Evolutionary conservation across 2,888 invertebrate genomes (phyloP), one percentile per base, ranked within the genome.

Genomic region (Cyaniris semiargus): DNA sequence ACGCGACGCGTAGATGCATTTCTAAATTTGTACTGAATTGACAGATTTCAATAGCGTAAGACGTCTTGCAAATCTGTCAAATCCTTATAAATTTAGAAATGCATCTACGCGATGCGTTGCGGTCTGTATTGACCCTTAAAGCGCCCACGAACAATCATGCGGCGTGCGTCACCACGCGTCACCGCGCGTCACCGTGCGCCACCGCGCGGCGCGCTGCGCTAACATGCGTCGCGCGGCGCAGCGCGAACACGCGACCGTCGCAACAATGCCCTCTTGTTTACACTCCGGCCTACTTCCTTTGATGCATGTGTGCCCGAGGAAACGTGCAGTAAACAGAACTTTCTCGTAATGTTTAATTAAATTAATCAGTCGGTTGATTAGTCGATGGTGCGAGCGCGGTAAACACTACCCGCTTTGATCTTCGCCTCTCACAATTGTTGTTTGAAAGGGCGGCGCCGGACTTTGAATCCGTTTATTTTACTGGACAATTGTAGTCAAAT

Each of bases 321-420:
- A 93, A 91, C 90, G 89, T 90, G 89, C 88, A 90, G 90, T 92
- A 94, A 94, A 94, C 93, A 94, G 85, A 93, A 92, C 93, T 93
- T 93, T 94, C 93, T 93, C 89, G 93, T 93, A 92, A 93, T 93
- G 93, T 94, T 93, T 93, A 94, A 93, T 94, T 94, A 93, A 94
- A 93, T 94, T 94, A 94, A 93, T 94, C 93, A 93, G 93, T 89
- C 88, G 91, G 90, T 90, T 93, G 93, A 93, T 94, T 93, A 92
- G 93, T 89, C 93, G 93, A 92, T 92, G 93, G 91, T 88, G 87
- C 88, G 89, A 83, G 87, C 88, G 90, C 88, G 88, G 92, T 94
- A 94, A 94, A 94, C 93, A 93, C 87, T 87, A 85, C 85, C 86
- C 86, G 87, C 93, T 93, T 93, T 93, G 93, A 93, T 93, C 90